phyloP scores from a whole-genome alignment of 2,888 invertebrate genomes.

The Drosophila nr. fundita region DNA sequence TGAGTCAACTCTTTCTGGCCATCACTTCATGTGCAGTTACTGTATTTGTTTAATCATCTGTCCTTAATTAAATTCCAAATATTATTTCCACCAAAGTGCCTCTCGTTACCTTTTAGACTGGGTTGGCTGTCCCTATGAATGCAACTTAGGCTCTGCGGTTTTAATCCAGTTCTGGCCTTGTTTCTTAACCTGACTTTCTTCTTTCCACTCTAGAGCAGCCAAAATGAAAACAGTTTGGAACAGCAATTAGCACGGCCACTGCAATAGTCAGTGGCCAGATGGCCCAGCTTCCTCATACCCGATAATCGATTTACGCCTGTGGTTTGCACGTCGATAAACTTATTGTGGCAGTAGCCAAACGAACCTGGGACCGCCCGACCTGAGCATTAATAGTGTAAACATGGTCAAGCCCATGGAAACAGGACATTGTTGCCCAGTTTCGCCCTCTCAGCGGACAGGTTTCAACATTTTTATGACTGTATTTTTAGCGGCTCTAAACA shows the following conservation, averaged over 20 bases:
- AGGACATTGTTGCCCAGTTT: slow-evolving; percentile 46
- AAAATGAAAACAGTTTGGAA: neutral
- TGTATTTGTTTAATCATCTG: neutral
- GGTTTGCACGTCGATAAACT: slow-evolving; percentile 42
- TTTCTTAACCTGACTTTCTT: neutral
- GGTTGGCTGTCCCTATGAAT: slow-evolving; percentile 24
- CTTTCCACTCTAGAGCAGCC: neutral
- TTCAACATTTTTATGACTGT: slow-evolving; percentile 49
- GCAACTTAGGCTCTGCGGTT: slow-evolving; percentile 73
- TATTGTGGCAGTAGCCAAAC: slow-evolving; percentile 18
- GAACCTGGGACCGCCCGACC: slow-evolving; percentile 1
- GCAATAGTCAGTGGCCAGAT: slow-evolving; percentile 7
- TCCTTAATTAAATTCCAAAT: slow-evolving; percentile 19
- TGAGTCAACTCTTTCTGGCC: neutral
- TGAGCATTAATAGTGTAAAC: slow-evolving; percentile 56
- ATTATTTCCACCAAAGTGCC: neutral
- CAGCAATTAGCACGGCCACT: slow-evolving; percentile 14
- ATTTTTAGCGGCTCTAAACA: slow-evolving; percentile 35
- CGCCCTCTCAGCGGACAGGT: slow-evolving; percentile 39
- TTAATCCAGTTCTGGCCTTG: slow-evolving; percentile 17
- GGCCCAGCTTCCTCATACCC: slow-evolving; percentile 15
- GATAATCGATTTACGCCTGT: slow-evolving; percentile 26
- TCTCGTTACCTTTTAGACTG: neutral
- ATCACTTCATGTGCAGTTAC: neutral
- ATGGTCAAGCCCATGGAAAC: slow-evolving; percentile 57